Evolutionary conservation across 2,113 vertebrate genomes (phyloP).

Genomic region (Austrofundulus limnaeus): DNA sequence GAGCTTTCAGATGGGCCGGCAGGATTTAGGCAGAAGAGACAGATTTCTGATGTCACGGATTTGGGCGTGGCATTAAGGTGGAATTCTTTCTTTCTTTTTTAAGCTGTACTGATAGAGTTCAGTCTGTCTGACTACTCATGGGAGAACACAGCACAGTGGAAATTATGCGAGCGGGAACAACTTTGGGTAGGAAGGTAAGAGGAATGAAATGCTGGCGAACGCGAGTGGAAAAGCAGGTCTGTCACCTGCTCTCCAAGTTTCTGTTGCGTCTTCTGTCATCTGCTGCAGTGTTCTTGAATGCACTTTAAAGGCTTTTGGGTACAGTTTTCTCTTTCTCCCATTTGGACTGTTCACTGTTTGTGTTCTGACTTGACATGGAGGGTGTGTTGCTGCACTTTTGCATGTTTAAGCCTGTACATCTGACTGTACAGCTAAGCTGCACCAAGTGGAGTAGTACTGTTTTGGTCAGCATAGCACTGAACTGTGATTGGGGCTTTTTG

Average conservation of each 20-base stretch:
- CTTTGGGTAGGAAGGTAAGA: slow-evolving; percentile 69
- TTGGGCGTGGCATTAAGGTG: slow-evolving; percentile 73
- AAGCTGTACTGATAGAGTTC: slow-evolving; percentile 34
- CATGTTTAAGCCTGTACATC: slow-evolving; percentile 61
- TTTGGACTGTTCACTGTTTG: slow-evolving; percentile 21
- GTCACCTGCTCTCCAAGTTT: slow-evolving; percentile 50
- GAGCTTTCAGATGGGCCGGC: slow-evolving; percentile 39
- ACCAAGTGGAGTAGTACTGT: slow-evolving; percentile 1
- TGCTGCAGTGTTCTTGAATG: background rate
- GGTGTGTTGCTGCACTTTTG: slow-evolving; percentile 45
- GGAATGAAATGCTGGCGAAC: slow-evolving; percentile 37
- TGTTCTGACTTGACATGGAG: slow-evolving; percentile 54
- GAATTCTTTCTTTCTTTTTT: slow-evolving; percentile 23
- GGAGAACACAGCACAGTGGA: slow-evolving; percentile 56
- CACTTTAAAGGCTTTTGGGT: slow-evolving; percentile 7
- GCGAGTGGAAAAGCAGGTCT: slow-evolving; percentile 54
- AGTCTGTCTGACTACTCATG: slow-evolving; percentile 46
- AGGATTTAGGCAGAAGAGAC: slow-evolving; percentile 56
- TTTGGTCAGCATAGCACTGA: slow-evolving; percentile 27
- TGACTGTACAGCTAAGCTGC: slow-evolving; percentile 19
- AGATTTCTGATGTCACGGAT: slow-evolving; percentile 66
- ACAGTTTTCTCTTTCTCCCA: slow-evolving; percentile 3
- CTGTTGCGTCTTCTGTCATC: background rate
- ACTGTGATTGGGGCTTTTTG: slow-evolving; percentile 38
- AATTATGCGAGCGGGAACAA: slow-evolving; percentile 47